Base-by-base conservation (phyloP, 2,113 vertebrate species). In the Cyanoramphus novaezelandiae region DNA sequence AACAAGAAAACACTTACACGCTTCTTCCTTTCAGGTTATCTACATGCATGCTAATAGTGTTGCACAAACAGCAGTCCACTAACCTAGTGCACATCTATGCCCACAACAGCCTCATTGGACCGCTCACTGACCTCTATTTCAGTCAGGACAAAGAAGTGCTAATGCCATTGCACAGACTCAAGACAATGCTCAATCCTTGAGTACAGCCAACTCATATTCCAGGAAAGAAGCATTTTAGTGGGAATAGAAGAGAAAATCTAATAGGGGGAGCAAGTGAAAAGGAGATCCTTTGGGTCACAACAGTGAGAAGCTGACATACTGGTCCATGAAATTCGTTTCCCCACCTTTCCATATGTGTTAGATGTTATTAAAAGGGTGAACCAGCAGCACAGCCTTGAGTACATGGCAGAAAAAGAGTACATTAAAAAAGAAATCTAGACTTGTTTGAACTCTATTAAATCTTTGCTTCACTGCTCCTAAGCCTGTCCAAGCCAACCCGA, bases 371-470 rank as follows among this genome's bases (percentile, higher is more conserved):
- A 55, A 65, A 57, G 37, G 7, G 53, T 52, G 33, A 88, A 47
- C 44, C 49, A 28, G 27, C 17, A 69, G 18, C 18, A 90, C 10
- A 67, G 82, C 59, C 41, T 33, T 53, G 37, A 81, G 68, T 15
- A 67, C 19, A 8, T 15, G 46, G 28, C 63, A 77, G 57, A 68
- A 85, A 88, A 80, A 72, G 6, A 59, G 2, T 24, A 29, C 4
- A 2, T 49, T 35, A 7, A 5, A 5, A 69, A 8, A 10, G 7
- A 60, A 84, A 88, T 69, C 46, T 57, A 70, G 52, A 21, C 31
- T 80, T 82, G 37, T 80, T 92, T 74, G 82, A 95, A 88, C 78
- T 86, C 87, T 87, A 94, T 93, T 93, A 93, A 89, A 93, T 95
- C 83, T 93, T 74, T 95, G 92, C 92, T 95, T 93, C 90, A 67